Percentiles rank a stretch among this genome's conserved stretches.
phyloP scores from a whole-genome alignment of 2,797 vertebrate species.

The Meda fulgida region DNA sequence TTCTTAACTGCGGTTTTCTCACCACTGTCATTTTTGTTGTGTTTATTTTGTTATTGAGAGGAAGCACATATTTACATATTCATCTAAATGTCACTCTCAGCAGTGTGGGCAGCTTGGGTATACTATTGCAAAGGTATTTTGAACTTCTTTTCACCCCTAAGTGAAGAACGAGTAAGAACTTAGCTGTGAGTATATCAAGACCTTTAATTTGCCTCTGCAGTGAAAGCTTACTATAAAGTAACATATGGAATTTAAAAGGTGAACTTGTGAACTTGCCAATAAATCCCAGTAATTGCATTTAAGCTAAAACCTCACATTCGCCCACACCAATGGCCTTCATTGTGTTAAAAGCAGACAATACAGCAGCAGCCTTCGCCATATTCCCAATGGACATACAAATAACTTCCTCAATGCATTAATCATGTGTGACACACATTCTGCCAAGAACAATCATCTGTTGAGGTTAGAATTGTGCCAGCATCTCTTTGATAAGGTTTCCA shows the following conservation, averaged over 20 bases:
- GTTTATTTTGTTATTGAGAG: neutral
- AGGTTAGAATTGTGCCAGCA: conserved; percentile 19
- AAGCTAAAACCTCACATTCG: neutral
- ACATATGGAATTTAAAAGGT: neutral
- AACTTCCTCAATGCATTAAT: conserved; percentile 31
- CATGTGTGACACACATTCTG: conserved; percentile 15
- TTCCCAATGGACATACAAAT: conserved; percentile 11
- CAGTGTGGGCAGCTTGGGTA: too few species aligned
- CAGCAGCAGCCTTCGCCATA: neutral
- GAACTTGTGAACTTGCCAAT: conserved; percentile 24
- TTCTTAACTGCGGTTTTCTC: neutral
- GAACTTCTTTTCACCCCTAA: neutral
- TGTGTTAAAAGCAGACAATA: conserved; percentile 4
- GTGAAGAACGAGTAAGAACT: neutral
- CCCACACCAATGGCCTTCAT: neutral
- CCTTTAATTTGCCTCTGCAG: neutral
- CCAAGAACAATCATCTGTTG: conserved; percentile 23
- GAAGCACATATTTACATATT: neutral
- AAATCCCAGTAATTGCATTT: conserved; percentile 25
- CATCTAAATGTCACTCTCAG: neutral
- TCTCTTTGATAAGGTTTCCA: conserved; percentile 6
- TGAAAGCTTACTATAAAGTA: neutral
- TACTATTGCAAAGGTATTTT: neutral
- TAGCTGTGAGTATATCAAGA: too few species aligned
- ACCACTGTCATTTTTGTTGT: too few species aligned